phyloP scores from a whole-genome alignment of 1,140 invertebrate species.

The Ostrea denselamellosa region DNA sequence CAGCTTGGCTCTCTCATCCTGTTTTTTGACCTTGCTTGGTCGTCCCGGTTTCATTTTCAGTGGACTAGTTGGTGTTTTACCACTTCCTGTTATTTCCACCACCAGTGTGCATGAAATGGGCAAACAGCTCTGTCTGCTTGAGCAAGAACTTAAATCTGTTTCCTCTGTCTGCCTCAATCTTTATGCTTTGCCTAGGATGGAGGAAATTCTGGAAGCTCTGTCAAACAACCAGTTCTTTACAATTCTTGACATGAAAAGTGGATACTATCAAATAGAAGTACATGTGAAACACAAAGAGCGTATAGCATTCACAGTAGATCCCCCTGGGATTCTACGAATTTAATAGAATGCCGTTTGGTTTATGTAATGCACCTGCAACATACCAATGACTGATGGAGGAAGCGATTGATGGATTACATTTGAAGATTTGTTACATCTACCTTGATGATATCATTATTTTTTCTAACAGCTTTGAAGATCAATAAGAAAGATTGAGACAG shows the following conservation, averaged over 20 bases:
- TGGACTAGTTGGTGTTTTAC: constrained; percentile 81
- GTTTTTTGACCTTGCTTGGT: constrained; percentile 83
- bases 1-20: constrained; percentile 85
- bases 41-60: constrained; percentile 90
- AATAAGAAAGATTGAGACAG: constrained; percentile 46
- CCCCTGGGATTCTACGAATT: neutral
- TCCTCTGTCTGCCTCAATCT: constrained; percentile 72
- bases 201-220: neutral
- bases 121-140: constrained; percentile 98
- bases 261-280: neutral
- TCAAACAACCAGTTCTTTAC: neutral
- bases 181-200: neutral
- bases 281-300: neutral
- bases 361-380: too few relatives aligned
- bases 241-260: neutral
- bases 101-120: constrained; percentile 92
- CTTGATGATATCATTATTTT: too few relatives aligned
- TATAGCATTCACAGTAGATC: neutral
- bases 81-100: constrained; percentile 82
- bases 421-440: too few relatives aligned
- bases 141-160: constrained; percentile 96
- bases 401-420: too few relatives aligned
- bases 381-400: too few relatives aligned
- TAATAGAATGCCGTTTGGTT: constrained; percentile 16
- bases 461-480: constrained; percentile 50